phyloP scores from a whole-genome alignment of 2,797 vertebrate species.

The Malurus splendens region DNA sequence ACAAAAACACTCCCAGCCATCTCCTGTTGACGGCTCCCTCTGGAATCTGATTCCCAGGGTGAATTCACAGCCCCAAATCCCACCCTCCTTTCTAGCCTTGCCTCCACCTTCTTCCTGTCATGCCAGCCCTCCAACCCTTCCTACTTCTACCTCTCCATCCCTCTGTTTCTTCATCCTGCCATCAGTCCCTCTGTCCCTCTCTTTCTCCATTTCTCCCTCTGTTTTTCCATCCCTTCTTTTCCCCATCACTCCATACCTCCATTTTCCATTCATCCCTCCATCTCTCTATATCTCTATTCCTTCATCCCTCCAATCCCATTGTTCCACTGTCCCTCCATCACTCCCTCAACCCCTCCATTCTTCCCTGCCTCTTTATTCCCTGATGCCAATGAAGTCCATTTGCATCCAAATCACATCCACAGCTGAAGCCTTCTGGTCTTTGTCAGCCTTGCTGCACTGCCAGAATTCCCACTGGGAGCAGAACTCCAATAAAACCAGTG shows the following conservation, averaged over 20 bases:
- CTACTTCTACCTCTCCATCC: neutral
- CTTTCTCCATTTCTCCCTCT: neutral
- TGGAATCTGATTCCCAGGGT: no score
- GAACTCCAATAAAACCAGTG: neutral
- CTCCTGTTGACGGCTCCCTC: neutral
- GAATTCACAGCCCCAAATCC: neutral
- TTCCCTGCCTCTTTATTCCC: neutral
- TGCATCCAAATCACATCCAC: neutral
- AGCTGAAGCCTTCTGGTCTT: neutral
- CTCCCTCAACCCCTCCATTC: neutral
- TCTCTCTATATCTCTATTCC: neutral
- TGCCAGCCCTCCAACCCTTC: neutral
- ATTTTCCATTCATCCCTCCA: neutral
- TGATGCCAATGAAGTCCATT: neutral
- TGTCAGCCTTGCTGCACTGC: fast-evolving
- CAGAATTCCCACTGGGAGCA: neutral
- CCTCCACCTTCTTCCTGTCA: neutral
- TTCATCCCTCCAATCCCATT: no score
- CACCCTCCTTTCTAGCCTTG: neutral
- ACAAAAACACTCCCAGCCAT: neutral
- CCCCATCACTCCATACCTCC: neutral
- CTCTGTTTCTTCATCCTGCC: neutral
- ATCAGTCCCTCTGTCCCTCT: neutral
- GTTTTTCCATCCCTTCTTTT: neutral
- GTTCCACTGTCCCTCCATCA: neutral